Evolutionary conservation across 37 sponge, comb jelly and placozoan species (phyloP).

Genomic region (Geodia barretti): DNA sequence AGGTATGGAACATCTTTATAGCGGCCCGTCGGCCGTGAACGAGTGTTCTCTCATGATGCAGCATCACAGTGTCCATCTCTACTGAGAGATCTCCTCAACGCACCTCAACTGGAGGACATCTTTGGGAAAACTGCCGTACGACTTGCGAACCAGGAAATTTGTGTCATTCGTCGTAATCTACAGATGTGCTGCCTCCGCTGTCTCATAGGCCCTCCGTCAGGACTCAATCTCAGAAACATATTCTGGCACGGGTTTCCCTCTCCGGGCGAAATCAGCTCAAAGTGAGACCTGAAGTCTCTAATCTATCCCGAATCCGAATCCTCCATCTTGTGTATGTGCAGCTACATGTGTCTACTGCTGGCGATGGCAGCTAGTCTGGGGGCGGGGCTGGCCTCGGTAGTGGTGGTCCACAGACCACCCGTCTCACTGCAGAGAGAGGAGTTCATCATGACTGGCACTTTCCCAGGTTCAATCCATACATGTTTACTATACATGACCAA

Average conservation of each 20-base stretch:
- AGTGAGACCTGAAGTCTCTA: constrained; percentile 40
- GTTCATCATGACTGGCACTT: neutral
- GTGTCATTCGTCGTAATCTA: neutral
- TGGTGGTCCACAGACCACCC: constrained; percentile 24
- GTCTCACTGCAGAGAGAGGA: constrained; percentile 41
- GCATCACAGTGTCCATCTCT: constrained; percentile 53
- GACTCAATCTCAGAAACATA: constrained; percentile 80
- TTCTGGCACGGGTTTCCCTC: constrained; percentile 86
- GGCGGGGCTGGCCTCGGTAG: neutral
- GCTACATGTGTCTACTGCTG: constrained; percentile 51
- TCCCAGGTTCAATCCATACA: constrained; percentile 7
- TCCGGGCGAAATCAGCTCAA: constrained; percentile 48
- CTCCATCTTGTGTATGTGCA: neutral
- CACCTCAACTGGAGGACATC: constrained; percentile 41
- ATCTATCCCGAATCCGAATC: neutral
- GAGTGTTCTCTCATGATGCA: too few species aligned
- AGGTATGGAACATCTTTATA: too few species aligned
- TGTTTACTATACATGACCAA: neutral
- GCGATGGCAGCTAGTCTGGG: constrained; percentile 63
- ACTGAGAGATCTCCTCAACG: constrained; percentile 64
- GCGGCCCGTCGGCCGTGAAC: too few species aligned
- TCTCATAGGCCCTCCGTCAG: constrained; percentile 77
- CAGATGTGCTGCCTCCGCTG: constrained; percentile 54
- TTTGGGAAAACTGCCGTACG: constrained; percentile 65
- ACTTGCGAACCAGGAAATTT: neutral